Evolutionary conservation across 2,113 vertebrate genomes (phyloP).

Genomic region (Benitochromis conjunctus): DNA sequence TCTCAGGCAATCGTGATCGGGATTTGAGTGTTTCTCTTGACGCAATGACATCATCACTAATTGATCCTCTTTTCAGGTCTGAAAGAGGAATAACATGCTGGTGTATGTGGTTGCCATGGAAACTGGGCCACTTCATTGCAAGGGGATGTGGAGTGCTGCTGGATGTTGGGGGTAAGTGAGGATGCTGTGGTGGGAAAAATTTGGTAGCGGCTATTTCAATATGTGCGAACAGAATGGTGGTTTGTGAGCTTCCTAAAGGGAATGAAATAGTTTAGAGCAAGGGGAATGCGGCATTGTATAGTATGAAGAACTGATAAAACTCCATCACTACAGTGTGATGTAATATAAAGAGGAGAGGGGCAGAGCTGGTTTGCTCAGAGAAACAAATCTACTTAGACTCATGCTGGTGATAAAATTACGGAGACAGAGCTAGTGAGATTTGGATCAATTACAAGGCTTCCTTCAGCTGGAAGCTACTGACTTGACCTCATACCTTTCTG

Average conservation of each 20-base stretch:
- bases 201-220: background rate
- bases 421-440: background rate
- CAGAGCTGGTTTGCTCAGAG: background rate
- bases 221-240: background rate
- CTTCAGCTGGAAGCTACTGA: background rate
- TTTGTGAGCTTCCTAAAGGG: background rate
- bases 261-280: background rate
- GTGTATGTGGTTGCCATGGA: slow-evolving; percentile 61
- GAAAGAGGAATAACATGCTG: slow-evolving; percentile 37
- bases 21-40: slow-evolving; percentile 10
- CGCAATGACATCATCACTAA: slow-evolving; percentile 60
- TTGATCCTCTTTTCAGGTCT: slow-evolving; percentile 56
- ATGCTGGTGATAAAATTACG: background rate
- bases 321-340: background rate
- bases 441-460: background rate
- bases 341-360: background rate
- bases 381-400: background rate
- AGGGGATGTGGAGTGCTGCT: slow-evolving; percentile 36
- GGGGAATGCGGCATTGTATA: background rate
- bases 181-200: slow-evolving; percentile 1
- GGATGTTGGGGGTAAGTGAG: slow-evolving; percentile 31
- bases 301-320: background rate
- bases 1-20: slow-evolving; percentile 5
- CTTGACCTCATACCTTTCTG: background rate
- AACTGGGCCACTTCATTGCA: slow-evolving; percentile 53